Conservation (phyloP, 2,113 vertebrate species). For the Arothron firmamentum region DNA sequence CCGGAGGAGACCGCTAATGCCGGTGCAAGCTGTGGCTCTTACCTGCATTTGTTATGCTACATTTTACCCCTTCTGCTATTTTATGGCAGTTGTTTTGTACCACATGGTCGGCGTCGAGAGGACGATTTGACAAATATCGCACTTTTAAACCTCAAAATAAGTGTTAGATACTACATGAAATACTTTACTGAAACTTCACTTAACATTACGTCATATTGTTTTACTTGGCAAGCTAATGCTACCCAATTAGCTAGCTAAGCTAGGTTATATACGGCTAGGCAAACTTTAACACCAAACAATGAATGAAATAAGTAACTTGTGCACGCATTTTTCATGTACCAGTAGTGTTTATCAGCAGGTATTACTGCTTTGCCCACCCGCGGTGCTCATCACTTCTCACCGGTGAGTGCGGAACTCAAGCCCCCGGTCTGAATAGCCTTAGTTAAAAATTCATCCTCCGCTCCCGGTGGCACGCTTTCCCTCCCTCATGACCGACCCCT, state of each 20-base stretch:
- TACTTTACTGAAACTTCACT: background rate
- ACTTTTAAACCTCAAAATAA: background rate
- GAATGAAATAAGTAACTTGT: no score
- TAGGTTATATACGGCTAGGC: background rate
- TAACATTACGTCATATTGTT: no score
- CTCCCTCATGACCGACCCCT: constrained; percentile 37
- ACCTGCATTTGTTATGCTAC: constrained; percentile 45
- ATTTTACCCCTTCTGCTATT: constrained; percentile 20
- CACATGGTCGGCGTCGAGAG: background rate
- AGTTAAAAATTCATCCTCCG: constrained; percentile 71
- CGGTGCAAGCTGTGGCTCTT: constrained; percentile 4
- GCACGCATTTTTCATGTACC: background rate
- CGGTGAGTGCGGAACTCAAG: constrained; percentile 63
- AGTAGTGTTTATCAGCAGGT: constrained; percentile 6
- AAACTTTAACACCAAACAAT: background rate
- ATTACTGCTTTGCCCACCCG: constrained; percentile 38
- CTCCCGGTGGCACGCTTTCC: constrained; percentile 41
- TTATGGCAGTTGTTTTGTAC: constrained; percentile 37
- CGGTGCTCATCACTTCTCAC: constrained; percentile 54
- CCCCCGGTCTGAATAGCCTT: constrained; percentile 63
- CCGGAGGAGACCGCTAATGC: background rate
- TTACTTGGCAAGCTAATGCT: background rate
- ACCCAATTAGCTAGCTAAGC: background rate
- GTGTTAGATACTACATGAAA: background rate
- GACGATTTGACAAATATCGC: constrained; percentile 8